Conservation (phyloP, 2,113 vertebrate genomes). For the Pluvialis apricaria region DNA sequence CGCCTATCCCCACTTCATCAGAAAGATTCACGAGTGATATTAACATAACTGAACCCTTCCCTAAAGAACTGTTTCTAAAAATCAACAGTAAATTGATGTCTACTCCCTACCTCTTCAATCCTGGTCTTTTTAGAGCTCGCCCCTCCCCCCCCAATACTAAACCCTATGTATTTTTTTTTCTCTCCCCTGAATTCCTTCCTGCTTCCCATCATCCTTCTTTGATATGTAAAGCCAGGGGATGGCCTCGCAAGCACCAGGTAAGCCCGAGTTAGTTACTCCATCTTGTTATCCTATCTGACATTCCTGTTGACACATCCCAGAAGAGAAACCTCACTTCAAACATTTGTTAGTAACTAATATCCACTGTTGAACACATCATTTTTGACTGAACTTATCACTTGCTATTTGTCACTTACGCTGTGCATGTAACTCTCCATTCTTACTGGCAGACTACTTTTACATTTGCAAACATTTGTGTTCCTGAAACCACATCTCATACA, state of each 20-base stretch:
- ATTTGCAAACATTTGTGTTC: neutral
- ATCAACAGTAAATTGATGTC: neutral
- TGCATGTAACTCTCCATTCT: neutral
- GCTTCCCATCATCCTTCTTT: neutral
- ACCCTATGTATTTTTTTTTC: too few species aligned
- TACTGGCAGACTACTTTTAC: neutral
- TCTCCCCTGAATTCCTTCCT: neutral
- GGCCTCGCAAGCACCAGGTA: neutral
- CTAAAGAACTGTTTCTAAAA: neutral
- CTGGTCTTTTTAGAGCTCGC: neutral
- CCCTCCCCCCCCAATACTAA: neutral
- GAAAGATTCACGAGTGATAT: accelerated
- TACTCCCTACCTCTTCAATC: neutral
- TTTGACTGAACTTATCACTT: neutral
- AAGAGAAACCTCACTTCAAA: neutral
- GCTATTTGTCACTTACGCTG: neutral
- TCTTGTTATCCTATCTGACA: neutral
- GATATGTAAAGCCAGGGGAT: neutral
- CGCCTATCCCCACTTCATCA: neutral
- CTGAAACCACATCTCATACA: neutral
- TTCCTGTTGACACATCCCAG: neutral
- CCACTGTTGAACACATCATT: accelerated
- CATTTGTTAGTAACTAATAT: accelerated
- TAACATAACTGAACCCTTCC: neutral
- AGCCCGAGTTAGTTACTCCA: neutral